Evolutionary conservation across 2,113 vertebrate species (phyloP), one percentile per base, ranked within the genome.

Genomic region (Monarcha castaneiventris): DNA sequence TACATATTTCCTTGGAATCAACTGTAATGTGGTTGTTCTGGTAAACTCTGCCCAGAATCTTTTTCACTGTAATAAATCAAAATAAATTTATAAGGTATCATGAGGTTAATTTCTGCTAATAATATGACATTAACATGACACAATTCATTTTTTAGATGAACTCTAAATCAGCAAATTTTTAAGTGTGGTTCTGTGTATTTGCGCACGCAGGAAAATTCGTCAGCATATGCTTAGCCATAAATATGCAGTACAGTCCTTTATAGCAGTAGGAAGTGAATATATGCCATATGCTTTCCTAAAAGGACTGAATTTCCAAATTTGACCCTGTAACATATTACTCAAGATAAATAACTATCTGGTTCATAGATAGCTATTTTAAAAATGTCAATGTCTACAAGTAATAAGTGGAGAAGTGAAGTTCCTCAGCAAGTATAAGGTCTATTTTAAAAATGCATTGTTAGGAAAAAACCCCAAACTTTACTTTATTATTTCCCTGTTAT

Each of bases 401-500:
- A 67, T 26, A 78, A 25, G 20, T 61, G 51, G 18, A 90, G 21
- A 85, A 64, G 2, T 27, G 8, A 87, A 68, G 19, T 35, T 94
- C 18, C 22, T 10, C 33, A 39, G 26, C 7, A 69, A 87, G 27
- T 48, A 59, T 44, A 61, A 54, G 16, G 59, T 35, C 72, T 82
- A 46, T 75, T 82, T 84, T 55, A 3, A 39, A 82, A 87, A 86
- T 27, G 3, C 2, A 35, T 51, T 69, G 5, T 69, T 68, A 41
- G 33, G 33, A 5, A 22, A 58, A 11, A 39, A 27, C 0, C 0
- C 2, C 26, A 37, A 26, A 11, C 0, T 18, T 43, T 37, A 7
- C 3, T 27, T 55, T 59, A 26, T 63, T 56, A 51, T 66, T 44
- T 4, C 2, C 49, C 26, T 48, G 35, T 20, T 56, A 18, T 22